A percentile compares a stretch with the other conserved stretches of the same genome.
These are phyloP conservation scores for Acrocera orbiculus DNA, from an alignment of 2,888 invertebrate genomes.

Conservation along the genomic window DNA sequence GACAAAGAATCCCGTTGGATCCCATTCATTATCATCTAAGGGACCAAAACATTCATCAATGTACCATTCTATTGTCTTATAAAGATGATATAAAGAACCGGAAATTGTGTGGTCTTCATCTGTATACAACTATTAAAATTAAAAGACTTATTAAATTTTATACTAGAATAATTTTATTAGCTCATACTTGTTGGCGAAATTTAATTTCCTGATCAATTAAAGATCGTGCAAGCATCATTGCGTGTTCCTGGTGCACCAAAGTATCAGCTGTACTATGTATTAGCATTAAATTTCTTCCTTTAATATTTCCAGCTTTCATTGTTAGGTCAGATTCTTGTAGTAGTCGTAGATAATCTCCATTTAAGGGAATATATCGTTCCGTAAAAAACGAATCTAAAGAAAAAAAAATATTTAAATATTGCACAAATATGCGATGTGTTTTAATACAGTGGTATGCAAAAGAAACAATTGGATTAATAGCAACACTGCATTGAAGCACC, in stretches of 20 bases:
- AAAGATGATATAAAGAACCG: slow-evolving; percentile 58
- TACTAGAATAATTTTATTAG: no score
- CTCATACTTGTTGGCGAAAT: slow-evolving; percentile 63
- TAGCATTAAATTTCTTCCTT: slow-evolving; percentile 43
- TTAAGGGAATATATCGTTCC: slow-evolving; percentile 74
- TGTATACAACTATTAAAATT: slow-evolving; percentile 53
- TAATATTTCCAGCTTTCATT: slow-evolving; percentile 59
- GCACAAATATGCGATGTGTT: not conserved
- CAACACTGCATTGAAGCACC: slow-evolving; percentile 67
- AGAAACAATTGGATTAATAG: slow-evolving; percentile 74
- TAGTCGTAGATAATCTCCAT: slow-evolving; percentile 47
- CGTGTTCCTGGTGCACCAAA: slow-evolving; percentile 72
- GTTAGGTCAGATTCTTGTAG: slow-evolving; percentile 64
- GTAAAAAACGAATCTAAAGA: slow-evolving; percentile 68
- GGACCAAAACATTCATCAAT: slow-evolving; percentile 69
- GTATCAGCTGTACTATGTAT: slow-evolving; percentile 76
- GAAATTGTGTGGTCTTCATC: slow-evolving; percentile 66
- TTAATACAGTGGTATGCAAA: slow-evolving; percentile 63
- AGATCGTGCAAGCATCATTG: slow-evolving; percentile 66
- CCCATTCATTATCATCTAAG: slow-evolving; percentile 51
- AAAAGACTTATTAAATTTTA: no score
- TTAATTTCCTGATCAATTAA: slow-evolving; percentile 63
- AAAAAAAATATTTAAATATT: not conserved
- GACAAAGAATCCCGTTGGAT: slow-evolving; percentile 36
- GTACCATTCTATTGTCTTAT: slow-evolving; percentile 71